Evolutionary conservation across 2,113 vertebrate species (phyloP).

Genomic region (Vireo altiloquus): DNA sequence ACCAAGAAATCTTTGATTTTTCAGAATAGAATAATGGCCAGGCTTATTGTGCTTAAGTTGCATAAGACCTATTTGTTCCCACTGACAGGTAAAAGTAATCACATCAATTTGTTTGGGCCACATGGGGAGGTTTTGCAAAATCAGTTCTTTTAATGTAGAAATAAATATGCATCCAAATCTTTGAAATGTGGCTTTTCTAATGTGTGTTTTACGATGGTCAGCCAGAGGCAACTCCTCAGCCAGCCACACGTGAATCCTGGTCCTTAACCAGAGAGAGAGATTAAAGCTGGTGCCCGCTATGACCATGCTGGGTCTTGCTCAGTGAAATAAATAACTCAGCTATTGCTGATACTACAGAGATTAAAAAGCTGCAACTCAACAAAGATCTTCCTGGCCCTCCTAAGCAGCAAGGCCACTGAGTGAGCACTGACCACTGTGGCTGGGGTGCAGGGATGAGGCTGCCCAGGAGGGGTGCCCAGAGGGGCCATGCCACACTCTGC

Average conservation of each 20-base stretch:
- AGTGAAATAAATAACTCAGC: background rate
- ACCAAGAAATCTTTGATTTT: conserved; percentile 56
- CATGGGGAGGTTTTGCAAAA: background rate
- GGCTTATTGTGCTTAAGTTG: conserved; percentile 14
- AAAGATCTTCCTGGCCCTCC: background rate
- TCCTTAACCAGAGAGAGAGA: background rate
- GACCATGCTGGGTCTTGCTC: background rate
- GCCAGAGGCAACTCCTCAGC: background rate
- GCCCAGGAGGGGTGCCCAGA: background rate
- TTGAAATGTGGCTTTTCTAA: background rate
- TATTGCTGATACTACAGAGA: accelerated
- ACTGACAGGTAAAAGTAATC: background rate
- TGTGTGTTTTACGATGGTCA: background rate
- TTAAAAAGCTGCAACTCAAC: background rate
- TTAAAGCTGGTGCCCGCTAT: background rate
- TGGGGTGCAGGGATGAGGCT: background rate
- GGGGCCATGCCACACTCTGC: accelerated
- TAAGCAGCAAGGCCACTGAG: accelerated
- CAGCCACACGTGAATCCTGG: accelerated
- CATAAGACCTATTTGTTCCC: background rate
- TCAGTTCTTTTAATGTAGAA: background rate
- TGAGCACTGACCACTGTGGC: background rate
- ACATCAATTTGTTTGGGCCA: background rate
- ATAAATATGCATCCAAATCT: background rate
- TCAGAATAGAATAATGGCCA: background rate